These are phyloP conservation scores for Danionella dracula DNA, from an alignment of 2,797 vertebrate species.

Conservation along the genomic window DNA sequence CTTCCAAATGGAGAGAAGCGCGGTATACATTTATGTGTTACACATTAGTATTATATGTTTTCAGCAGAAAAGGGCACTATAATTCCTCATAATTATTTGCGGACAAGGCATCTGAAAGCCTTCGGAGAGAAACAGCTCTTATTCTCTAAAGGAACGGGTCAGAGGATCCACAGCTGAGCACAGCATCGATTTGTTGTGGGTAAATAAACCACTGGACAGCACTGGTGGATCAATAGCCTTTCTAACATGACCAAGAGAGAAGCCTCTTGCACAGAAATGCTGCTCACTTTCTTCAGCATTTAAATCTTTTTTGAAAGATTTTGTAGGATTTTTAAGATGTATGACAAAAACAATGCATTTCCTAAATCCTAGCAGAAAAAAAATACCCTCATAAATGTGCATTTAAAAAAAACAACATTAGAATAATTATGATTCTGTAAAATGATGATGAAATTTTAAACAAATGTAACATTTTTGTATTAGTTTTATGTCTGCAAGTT, in stretches of 20 bases:
- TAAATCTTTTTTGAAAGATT: background rate
- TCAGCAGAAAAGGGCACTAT: background rate
- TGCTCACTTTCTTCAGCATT: conserved; percentile 9
- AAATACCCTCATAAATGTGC: background rate
- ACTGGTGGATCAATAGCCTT: conserved; percentile 68
- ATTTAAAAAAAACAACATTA: too few relatives aligned
- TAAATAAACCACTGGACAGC: conserved; percentile 74
- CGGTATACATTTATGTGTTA: background rate
- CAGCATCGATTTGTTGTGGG: conserved; percentile 76
- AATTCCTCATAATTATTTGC: background rate
- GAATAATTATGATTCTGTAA: too few relatives aligned
- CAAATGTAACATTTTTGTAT: too few relatives aligned
- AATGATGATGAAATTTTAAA: too few relatives aligned
- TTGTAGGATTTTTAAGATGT: background rate
- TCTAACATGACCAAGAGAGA: conserved; percentile 43
- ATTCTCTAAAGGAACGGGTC: conserved; percentile 57
- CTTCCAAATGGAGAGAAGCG: background rate
- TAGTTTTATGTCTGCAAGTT: too few relatives aligned
- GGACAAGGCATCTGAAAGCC: background rate
- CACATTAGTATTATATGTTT: background rate
- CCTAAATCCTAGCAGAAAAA: background rate
- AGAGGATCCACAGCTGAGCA: conserved; percentile 55
- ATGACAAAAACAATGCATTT: too few relatives aligned
- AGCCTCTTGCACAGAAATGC: conserved; percentile 5
- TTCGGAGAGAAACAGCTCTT: conserved; percentile 18